Base-by-base conservation (phyloP, 2,888 invertebrate genomes). In the Chloroclystis v-ata region DNA sequence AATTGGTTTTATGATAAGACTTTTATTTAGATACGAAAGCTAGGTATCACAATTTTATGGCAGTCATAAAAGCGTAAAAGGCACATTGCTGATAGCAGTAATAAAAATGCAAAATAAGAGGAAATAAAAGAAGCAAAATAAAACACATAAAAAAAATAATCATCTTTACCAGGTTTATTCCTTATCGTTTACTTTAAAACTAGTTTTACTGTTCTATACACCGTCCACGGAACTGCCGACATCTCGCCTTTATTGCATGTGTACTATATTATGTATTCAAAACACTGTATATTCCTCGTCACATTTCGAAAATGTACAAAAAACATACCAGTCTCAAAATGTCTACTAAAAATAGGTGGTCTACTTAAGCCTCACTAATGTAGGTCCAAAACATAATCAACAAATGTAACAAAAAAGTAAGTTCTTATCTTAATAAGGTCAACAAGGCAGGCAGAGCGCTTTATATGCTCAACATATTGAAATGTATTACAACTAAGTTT, bases 91-190 rank as follows among this genome's bases (percentile, higher is more conserved):
- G 48, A 50, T 16, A 20, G 20, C 20, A n/a, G 20, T 20, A 20
- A 20, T 4, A 20, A 5, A 20, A 20, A 49, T 45, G 41, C 46
- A 43, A 55, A 63, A 61, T 39, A 39, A 65, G 65, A 58, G 53
- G 58, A 57, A 65, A 39, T 25, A 44, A 56, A 56, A 48, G 35
- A 28, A 57, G 43, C 43, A 63, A 79, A 84, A 81, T 78, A 74
- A 84, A 83, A 82, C 72, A 43, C 72, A 78, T 80, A 77, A 66
- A 81, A 80, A 44, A 82, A 78, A 80, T 70, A 76, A 78, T 75
- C 81, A 82, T 83, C 82, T 82, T 81, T 81, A 83, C 84, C 84
- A 84, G 79, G 77, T 87, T 86, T 85, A 87, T 84, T 86, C 74
- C 86, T 84, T 86, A 87, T 81, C 77, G 80, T 72, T 83, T 75